Percentiles rank a stretch among this genome's conserved stretches.
phyloP scores from a whole-genome alignment of 2,797 vertebrate genomes.

The Botia almorhae region DNA sequence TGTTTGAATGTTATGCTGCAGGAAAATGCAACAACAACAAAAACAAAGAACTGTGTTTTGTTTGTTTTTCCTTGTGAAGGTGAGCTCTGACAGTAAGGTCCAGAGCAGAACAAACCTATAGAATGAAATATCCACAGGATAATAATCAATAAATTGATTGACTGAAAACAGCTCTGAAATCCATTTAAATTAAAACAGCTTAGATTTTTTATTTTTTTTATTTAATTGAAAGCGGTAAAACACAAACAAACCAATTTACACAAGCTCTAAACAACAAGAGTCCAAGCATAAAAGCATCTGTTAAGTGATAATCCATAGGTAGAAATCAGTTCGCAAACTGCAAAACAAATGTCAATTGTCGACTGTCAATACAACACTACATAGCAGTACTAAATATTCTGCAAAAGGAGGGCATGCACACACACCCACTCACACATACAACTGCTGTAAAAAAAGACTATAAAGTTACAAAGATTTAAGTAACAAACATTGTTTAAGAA shows the following conservation, averaged over 20 bases:
- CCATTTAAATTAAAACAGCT: conserved; percentile 30
- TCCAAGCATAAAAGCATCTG: conserved; percentile 29
- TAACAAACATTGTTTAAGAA: conserved; percentile 52
- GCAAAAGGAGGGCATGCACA: conserved; percentile 42
- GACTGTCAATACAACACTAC: conserved; percentile 37
- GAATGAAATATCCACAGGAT: conserved; percentile 9
- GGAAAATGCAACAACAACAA: conserved; percentile 14
- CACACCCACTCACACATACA: conserved; percentile 28
- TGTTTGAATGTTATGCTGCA: conserved; percentile 35
- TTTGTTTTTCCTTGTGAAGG: neutral
- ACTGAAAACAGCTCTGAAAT: conserved; percentile 12
- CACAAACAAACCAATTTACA: conserved; percentile 57
- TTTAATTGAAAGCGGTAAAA: conserved; percentile 59
- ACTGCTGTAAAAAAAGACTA: conserved; percentile 54
- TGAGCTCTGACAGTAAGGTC: neutral
- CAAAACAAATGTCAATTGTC: conserved; percentile 39
- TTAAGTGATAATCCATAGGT: conserved; percentile 28
- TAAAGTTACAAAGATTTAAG: conserved; percentile 60
- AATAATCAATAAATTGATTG: neutral
- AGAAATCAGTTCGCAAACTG: conserved; percentile 36
- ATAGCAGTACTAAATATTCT: conserved; percentile 42
- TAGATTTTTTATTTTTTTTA: conserved; percentile 38
- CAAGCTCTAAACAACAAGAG: conserved; percentile 52
- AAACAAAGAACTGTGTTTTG: neutral
- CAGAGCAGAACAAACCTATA: neutral